Conservation (phyloP, 2,113 vertebrate species). For the Phasianus colchicus region DNA sequence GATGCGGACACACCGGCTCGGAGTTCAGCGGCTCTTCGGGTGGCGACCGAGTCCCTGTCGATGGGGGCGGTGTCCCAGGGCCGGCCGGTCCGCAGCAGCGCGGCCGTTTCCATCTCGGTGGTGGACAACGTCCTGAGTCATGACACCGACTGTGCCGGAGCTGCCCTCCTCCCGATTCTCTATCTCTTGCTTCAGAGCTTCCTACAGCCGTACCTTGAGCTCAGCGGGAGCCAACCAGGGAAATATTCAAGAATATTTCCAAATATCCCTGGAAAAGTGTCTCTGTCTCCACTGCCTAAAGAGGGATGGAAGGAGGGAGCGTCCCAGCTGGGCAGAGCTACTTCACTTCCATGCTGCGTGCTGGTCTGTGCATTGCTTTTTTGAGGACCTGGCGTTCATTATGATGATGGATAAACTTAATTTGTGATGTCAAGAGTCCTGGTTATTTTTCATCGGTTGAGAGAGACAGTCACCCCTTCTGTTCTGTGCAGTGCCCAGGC, state of each 20-base stretch:
- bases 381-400: neutral
- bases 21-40: neutral
- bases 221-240: neutral
- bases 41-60: accelerated
- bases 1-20: accelerated
- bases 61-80: accelerated
- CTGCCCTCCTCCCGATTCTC: neutral
- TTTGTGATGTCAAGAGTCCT: neutral
- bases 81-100: neutral
- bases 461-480: neutral
- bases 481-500: accelerated
- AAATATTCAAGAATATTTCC: neutral
- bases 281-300: accelerated
- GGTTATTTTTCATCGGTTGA: neutral
- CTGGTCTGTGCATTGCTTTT: neutral
- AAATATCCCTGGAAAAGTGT: neutral
- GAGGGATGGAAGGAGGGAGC: neutral
- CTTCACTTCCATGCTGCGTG: neutral
- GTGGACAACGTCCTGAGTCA: neutral
- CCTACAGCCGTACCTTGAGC: neutral
- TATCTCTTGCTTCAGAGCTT: neutral
- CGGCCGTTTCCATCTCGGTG: accelerated
- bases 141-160: neutral
- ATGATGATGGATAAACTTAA: neutral
- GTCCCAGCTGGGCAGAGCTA: neutral